A percentile compares a stretch with the other conserved stretches of the same genome.
phyloP scores from a whole-genome alignment of 1,140 invertebrate genomes.

The Hypsibius dujardini region DNA sequence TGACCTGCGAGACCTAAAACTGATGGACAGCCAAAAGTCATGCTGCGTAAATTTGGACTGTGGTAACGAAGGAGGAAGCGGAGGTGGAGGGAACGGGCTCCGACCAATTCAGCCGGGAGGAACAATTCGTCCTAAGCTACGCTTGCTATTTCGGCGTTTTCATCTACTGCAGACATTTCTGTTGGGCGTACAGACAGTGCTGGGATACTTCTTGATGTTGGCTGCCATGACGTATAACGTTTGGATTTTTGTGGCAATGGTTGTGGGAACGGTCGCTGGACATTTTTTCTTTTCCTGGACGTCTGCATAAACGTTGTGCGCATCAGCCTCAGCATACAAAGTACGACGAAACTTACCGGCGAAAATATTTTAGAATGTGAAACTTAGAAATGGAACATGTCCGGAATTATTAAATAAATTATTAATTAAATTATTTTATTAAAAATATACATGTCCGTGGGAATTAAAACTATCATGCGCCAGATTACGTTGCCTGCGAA shows the following conservation, averaged over 20 bases:
- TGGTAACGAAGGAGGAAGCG: neutral
- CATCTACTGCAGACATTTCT: neutral
- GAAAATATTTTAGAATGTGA: too few relatives aligned
- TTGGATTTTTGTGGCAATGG: conserved; percentile 36
- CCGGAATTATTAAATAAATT: too few relatives aligned
- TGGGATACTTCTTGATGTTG: conserved; percentile 39
- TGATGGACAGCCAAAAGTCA: too few relatives aligned
- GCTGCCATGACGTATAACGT: conserved; percentile 41
- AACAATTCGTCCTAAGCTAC: neutral
- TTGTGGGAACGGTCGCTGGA: conserved; percentile 35
- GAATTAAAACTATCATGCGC: too few relatives aligned
- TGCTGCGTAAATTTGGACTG: too few relatives aligned
- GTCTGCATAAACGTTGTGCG: too few relatives aligned
- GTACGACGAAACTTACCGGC: too few relatives aligned
- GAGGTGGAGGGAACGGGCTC: neutral
- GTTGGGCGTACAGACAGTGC: conserved; percentile 32
- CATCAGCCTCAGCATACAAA: too few relatives aligned
- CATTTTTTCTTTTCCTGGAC: conserved; percentile 29
- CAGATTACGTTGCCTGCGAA: too few relatives aligned
- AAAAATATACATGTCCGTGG: too few relatives aligned
- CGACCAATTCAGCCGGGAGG: neutral
- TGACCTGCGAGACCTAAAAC: neutral
- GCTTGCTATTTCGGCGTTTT: neutral
- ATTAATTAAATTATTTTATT: too few relatives aligned
- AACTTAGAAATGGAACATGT: too few relatives aligned